Evolutionary conservation across 2,113 vertebrate species (phyloP), one percentile per base, ranked within the genome.

Genomic region (Centropristis striata): DNA sequence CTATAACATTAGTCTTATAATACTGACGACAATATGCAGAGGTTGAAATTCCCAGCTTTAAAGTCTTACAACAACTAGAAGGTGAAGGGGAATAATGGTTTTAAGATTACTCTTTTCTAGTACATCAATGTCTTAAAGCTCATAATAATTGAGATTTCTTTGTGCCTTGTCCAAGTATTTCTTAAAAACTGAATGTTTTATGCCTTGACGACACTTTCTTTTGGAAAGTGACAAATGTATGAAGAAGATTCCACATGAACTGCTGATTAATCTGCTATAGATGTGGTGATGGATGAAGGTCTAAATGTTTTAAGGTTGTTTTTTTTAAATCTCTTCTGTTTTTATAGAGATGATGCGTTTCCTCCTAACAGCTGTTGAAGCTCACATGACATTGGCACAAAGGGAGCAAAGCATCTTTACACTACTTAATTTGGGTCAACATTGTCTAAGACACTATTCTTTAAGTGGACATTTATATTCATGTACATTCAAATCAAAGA

Each of bases 401-500:
- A 88, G 75, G 76, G 84, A 84, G 68, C 20, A 36, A 80, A 39
- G 21, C 55, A 46, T 58, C 65, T 72, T 78, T 47, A 94, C 92
- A 93, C 94, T 93, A 94, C 85, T 88, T 84, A 9, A 84, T 85
- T 73, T 80, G 90, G 80, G 74, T 71, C 60, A 70, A 80, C 47
- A 44, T 86, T 81, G 84, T 84, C 84, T 84, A 58, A 85, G 83
- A 93, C 91, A 92, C 91, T 93, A 94, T 83, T 74, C 46, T 78
- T 83, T 60, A 70, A 64, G 51, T 55, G 68, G 66, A 80, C 54
- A 66, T 82, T 90, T 83, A 59, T 70, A 79, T 82, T 50, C 25
- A 71, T 90, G 84, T 90, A 83, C 77, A 88, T 89, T 87, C n/a
- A 88, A 88, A 90, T 72, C 59, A 88, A 32, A 80, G 53, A 82